These are phyloP conservation scores for Muscina levida DNA, from an alignment of 2,888 invertebrate species.

Conservation along the genomic window DNA sequence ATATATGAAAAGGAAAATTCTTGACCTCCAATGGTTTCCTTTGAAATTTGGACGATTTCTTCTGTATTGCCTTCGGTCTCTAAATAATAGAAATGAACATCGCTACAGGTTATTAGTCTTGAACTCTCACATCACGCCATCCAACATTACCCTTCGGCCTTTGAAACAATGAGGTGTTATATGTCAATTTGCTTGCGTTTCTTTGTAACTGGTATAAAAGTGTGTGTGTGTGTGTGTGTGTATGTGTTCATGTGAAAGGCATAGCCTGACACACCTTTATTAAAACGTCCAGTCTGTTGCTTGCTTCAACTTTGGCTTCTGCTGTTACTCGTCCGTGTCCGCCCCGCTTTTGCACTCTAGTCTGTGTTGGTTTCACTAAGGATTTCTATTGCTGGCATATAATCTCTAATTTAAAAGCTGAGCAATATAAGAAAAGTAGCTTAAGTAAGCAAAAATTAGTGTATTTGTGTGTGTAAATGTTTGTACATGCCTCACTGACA, in stretches of 20 bases:
- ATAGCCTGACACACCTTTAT: slow-evolving; percentile 50
- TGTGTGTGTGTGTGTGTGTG: background rate
- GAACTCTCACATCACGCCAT: background rate
- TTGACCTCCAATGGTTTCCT: no score
- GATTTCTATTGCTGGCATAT: slow-evolving; percentile 4
- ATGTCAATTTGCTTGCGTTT: slow-evolving; percentile 52
- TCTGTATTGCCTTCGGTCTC: no score
- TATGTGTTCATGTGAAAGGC: background rate
- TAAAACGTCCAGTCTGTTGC: background rate
- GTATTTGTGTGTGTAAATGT: background rate
- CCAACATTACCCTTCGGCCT: background rate
- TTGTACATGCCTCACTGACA: background rate
- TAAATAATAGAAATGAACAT: no score
- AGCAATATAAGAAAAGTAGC: slow-evolving; percentile 2
- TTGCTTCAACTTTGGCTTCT: slow-evolving; percentile 9
- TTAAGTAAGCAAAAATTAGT: slow-evolving; percentile 26
- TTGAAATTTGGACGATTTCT: no score
- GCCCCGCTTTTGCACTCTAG: background rate
- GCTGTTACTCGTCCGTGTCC: background rate
- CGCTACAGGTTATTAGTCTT: no score
- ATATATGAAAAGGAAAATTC: no score
- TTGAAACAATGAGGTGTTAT: slow-evolving; percentile 40
- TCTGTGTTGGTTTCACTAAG: slow-evolving; percentile 31
- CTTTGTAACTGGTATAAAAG: background rate
- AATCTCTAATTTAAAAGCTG: slow-evolving; percentile 1